These are phyloP conservation scores for Sus cebifrons DNA, from an alignment of 2,797 vertebrate genomes.

Conservation along the genomic window DNA sequence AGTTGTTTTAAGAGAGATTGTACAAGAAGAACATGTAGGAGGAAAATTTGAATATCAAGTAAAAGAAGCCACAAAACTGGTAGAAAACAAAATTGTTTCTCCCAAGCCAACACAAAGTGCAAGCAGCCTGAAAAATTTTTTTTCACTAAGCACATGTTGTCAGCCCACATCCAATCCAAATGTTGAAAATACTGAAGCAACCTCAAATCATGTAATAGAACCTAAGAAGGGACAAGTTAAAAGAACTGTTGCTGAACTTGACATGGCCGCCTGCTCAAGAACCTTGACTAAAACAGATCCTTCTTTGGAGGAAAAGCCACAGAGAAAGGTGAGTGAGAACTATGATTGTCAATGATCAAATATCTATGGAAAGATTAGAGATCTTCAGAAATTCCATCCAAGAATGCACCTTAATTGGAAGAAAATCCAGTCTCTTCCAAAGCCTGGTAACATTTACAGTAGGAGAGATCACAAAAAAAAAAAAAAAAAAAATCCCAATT, in stretches of 20 bases:
- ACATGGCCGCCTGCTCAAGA: neutral
- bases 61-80: neutral
- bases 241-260: neutral
- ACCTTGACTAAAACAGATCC: neutral
- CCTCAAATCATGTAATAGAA: neutral
- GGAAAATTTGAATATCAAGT: neutral
- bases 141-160: conserved; percentile 76
- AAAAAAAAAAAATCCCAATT: neutral
- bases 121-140: conserved; percentile 70
- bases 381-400: neutral
- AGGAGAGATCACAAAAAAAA: neutral
- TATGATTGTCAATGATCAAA: neutral
- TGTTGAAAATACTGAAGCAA: neutral
- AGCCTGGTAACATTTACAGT: neutral
- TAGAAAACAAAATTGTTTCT: neutral
- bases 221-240: neutral
- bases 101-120: conserved; percentile 49
- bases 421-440: neutral
- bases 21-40: neutral
- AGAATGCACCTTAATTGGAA: neutral
- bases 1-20: conserved; percentile 60
- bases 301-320: neutral
- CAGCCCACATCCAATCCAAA: conserved; percentile 18
- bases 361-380: neutral
- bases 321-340: conserved; percentile 67